Conservation (phyloP, 64 coral and sea anemone genomes). For the Exaiptasia diaphana region DNA sequence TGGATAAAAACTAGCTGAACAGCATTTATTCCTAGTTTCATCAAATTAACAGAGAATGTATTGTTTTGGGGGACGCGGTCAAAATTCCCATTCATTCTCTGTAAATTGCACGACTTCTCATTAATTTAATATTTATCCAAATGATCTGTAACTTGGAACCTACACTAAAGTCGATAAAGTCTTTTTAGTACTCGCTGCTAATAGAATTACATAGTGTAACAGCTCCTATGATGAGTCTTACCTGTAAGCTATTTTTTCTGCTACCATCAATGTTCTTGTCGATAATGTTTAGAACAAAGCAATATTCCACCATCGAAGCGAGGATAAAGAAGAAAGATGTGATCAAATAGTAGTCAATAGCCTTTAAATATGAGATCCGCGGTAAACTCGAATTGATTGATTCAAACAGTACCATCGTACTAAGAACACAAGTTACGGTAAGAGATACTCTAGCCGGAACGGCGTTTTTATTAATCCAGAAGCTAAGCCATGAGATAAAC, state of each 20-base stretch:
- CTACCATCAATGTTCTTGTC: slow-evolving; percentile 3
- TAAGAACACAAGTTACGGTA: slow-evolving; percentile 81
- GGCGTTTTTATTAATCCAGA: slow-evolving; percentile 87
- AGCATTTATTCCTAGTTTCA: too few relatives aligned
- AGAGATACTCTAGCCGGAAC: slow-evolving; percentile 79
- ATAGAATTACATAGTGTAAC: too few relatives aligned
- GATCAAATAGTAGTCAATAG: slow-evolving; percentile 85
- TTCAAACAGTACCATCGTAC: slow-evolving; percentile 82
- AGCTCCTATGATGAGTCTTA: background rate
- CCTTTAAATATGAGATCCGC: slow-evolving; percentile 78
- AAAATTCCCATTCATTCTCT: background rate
- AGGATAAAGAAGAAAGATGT: slow-evolving; percentile 74
- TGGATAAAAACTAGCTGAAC: too few relatives aligned
- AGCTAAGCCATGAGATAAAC: slow-evolving; percentile 77
- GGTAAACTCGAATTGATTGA: slow-evolving; percentile 83
- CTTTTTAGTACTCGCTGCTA: background rate
- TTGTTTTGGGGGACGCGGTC: too few relatives aligned
- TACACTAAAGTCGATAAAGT: background rate
- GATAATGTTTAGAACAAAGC: slow-evolving; percentile 64
- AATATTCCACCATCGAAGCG: slow-evolving; percentile 75
- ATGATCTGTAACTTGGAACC: background rate
- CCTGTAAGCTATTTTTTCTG: slow-evolving; percentile 50
- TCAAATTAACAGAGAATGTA: too few relatives aligned
- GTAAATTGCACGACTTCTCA: background rate
- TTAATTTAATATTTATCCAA: background rate